Percentiles rank a stretch among this genome's conserved stretches.
phyloP scores from a whole-genome alignment of 2,113 vertebrate species.

The Xenotilapia caudafasciata region DNA sequence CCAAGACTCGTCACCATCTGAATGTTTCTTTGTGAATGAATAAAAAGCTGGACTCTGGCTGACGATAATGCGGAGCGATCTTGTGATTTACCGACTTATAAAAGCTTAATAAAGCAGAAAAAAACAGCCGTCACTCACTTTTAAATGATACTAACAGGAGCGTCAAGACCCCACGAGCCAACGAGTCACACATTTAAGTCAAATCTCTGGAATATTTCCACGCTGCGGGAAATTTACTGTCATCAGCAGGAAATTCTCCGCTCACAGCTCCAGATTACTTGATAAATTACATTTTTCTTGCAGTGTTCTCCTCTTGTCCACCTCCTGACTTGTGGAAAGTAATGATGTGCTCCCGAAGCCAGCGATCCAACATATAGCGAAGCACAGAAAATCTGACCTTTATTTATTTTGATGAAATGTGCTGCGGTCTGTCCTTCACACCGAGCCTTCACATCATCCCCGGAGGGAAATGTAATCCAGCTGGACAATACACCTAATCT shows the following conservation, averaged over 20 bases:
- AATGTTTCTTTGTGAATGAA: background rate
- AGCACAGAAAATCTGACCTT: slow-evolving; percentile 16
- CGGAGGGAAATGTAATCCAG: slow-evolving; percentile 35
- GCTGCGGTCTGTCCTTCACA: slow-evolving; percentile 24
- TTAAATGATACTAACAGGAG: background rate
- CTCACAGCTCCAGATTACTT: background rate
- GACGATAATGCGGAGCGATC: slow-evolving; percentile 13
- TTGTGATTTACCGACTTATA: background rate
- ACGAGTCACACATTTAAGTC: background rate
- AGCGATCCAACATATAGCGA: background rate
- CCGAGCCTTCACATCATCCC: slow-evolving; percentile 17
- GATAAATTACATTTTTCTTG: background rate
- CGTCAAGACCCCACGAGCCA: background rate
- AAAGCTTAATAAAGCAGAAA: background rate
- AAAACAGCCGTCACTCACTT: slow-evolving; percentile 5
- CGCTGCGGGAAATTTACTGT: background rate
- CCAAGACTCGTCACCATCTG: slow-evolving; percentile 13
- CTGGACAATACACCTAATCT: slow-evolving; percentile 45
- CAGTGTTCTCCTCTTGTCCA: background rate
- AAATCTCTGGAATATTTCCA: slow-evolving; percentile 1
- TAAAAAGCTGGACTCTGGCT: background rate
- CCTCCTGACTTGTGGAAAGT: background rate
- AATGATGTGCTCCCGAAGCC: background rate
- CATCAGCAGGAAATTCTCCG: background rate
- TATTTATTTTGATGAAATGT: slow-evolving; percentile 13